Evolutionary conservation across 2,797 vertebrate genomes (phyloP).

Genomic region (Hafferia zeledoni): DNA sequence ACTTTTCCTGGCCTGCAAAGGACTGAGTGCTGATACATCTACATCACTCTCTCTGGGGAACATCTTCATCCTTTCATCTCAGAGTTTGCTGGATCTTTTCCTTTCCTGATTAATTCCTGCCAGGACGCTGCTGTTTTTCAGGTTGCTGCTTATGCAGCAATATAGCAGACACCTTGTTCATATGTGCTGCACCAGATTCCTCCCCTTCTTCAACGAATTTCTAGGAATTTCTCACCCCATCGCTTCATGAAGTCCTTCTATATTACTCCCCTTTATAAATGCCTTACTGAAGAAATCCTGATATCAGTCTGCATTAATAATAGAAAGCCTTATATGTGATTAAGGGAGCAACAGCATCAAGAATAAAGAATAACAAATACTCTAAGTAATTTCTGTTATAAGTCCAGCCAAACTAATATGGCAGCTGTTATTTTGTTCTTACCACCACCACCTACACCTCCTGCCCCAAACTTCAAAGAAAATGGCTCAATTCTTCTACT

Average conservation of each 20-base stretch:
- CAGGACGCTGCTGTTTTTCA: background rate
- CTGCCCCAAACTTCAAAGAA: background rate
- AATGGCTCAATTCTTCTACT: background rate
- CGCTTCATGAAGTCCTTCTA: fast-evolving
- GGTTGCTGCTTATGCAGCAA: background rate
- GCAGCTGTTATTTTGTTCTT: background rate
- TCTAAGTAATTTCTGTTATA: background rate
- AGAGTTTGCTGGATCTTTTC: background rate
- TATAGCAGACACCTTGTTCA: background rate
- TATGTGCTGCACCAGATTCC: background rate
- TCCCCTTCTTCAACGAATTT: background rate
- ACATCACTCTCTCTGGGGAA: background rate
- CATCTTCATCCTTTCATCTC: background rate
- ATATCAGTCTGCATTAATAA: background rate
- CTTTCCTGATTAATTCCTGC: background rate
- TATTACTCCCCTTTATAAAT: background rate
- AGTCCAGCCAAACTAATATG: background rate
- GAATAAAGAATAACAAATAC: background rate
- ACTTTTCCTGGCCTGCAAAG: background rate
- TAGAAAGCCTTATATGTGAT: background rate
- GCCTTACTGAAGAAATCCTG: background rate
- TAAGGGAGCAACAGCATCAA: background rate
- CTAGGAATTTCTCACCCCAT: background rate
- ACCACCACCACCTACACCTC: background rate
- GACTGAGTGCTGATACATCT: background rate